Evolutionary conservation across 2,888 invertebrate genomes (phyloP).

Genomic region (Pheosia gnoma): DNA sequence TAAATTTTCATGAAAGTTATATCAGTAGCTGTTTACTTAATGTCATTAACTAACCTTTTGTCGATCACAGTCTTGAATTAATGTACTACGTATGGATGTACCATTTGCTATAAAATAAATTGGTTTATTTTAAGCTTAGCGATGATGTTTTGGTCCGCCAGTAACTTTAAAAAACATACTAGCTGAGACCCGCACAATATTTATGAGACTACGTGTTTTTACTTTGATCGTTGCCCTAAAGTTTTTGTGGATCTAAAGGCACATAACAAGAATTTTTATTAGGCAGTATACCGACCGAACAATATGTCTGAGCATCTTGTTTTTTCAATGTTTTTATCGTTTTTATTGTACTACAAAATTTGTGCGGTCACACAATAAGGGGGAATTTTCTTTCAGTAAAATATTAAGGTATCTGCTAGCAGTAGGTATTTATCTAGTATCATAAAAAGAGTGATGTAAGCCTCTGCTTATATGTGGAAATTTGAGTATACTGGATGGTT

Average conservation of each 20-base stretch:
- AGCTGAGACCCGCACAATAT: conserved; percentile 2
- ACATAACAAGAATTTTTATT: conserved; percentile 8
- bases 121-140: background rate
- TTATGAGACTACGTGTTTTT: conserved; percentile 9
- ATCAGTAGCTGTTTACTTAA: background rate
- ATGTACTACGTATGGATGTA: no score
- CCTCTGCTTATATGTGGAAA: no score
- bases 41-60: no score
- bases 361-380: background rate
- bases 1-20: no score
- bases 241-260: conserved; percentile 7
- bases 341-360: background rate
- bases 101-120: background rate
- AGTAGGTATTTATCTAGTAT: background rate
- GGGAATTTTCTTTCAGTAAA: background rate
- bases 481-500: no score
- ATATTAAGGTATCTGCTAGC: background rate
- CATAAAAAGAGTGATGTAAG: no score
- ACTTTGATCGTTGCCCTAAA: conserved; percentile 5
- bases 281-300: conserved; percentile 1
- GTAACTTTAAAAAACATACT: conserved; percentile 1
- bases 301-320: conserved; percentile 2
- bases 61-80: no score
- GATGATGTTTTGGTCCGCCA: conserved; percentile 2
- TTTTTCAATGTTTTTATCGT: conserved; percentile 6